Evolutionary conservation across 2,888 invertebrate species (phyloP), one percentile per base, ranked within the genome.

Genomic region (Agrenia bidenticulata): DNA sequence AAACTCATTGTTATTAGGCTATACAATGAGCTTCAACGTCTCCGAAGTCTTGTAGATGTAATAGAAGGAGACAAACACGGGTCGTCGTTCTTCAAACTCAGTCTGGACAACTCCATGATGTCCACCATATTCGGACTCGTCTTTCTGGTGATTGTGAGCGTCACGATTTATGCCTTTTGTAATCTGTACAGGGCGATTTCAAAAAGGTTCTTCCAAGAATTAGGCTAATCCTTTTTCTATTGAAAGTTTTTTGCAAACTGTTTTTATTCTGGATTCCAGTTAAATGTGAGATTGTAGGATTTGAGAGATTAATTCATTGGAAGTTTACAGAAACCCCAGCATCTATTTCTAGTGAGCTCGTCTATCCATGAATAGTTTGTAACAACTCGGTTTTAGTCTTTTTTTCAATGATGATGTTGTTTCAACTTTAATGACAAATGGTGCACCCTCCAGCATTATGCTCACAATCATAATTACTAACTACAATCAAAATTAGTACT

Each of bases 81-180:
- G 17, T 17, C 59, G 26, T 50, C 60, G 23, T 63, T 64, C 59
- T 58, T 67, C 19, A 59, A 61, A 26, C 39, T 70, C 15, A 69
- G 69, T 13, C 91, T 92, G 50, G 90, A 92, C 77, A 89, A 88
- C 1, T 89, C 88, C 78, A 90, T 92, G 78, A 82, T 93, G 0
- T 90, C 90, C 77, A 85, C 91, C 75, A 90, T 92, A 41, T 92
- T 92, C 77, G 89, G 88, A 1, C 86, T 88, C 0, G 90, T 90
- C 1, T 82, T 92, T 2, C 77, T 88, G 11, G 87, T 91, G 50
- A 92, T 93, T 64, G 80, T 92, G 9, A 86, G 88, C 76, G 92
- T 92, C 45, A 90, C 91, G 60, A 84, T 89, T 1, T 92, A 92
- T 77, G 92, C 92, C 0, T 93, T 93, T 79, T 90, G 90, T 77